Conservation (phyloP, 37 sponge, comb jelly and placozoan species). For the Ephydatia muelleri region DNA sequence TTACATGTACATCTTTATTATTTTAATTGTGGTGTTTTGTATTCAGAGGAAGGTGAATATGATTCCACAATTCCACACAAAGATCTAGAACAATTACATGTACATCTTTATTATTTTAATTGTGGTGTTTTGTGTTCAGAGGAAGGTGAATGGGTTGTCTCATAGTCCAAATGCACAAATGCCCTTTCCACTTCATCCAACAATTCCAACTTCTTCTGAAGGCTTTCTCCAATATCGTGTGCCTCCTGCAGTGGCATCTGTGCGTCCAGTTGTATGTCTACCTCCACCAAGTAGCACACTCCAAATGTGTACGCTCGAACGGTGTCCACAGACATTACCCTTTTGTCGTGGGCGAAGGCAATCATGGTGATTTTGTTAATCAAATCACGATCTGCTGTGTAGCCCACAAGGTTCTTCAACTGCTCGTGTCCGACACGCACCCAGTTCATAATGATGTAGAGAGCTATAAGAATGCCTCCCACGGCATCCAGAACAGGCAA, state of each 20-base stretch:
- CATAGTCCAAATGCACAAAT: conserved; percentile 69
- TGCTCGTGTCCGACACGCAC: conserved; percentile 50
- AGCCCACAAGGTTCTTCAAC: conserved; percentile 39
- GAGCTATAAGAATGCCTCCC: conserved; percentile 46
- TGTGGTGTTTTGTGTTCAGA: conserved; percentile 33
- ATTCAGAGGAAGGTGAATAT: too few species aligned
- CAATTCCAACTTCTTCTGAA: conserved; percentile 52
- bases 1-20: too few species aligned
- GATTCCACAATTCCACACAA: too few species aligned
- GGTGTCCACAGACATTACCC: conserved; percentile 52
- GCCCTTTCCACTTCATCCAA: conserved; percentile 64
- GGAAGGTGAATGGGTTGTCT: conserved; percentile 41
- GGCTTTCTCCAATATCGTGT: conserved; percentile 59
- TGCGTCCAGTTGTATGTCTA: conserved; percentile 38
- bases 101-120: too few species aligned
- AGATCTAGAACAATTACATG: too few species aligned
- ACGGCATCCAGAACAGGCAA: conserved; percentile 37
- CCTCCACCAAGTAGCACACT: conserved; percentile 55
- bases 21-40: conserved; percentile 10
- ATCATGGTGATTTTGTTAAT: conserved; percentile 44
- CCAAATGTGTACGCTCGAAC: conserved; percentile 65
- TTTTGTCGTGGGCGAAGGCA: conserved; percentile 28
- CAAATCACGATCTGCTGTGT: conserved; percentile 47
- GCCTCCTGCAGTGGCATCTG: conserved; percentile 48
- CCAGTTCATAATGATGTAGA: conserved; percentile 70